Evolutionary conservation across 2,113 vertebrate genomes (phyloP).

Genomic region (Catharus minimus): DNA sequence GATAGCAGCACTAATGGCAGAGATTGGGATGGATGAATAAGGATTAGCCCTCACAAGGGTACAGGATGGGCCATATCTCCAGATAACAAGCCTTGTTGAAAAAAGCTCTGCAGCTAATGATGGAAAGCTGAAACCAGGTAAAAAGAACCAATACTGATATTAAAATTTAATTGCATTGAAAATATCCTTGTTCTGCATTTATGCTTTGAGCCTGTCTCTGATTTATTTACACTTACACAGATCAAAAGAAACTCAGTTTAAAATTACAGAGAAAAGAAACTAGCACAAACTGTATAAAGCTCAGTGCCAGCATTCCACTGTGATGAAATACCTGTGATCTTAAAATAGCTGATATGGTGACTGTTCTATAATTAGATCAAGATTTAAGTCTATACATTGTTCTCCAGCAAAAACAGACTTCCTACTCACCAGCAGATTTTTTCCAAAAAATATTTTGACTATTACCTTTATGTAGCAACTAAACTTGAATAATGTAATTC

Average conservation of each 20-base stretch:
- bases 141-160: background rate
- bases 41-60: slow-evolving; percentile 58
- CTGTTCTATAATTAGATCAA: background rate
- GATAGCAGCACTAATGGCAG: slow-evolving; percentile 39
- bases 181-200: slow-evolving; percentile 7
- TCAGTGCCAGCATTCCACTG: background rate
- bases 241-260: slow-evolving; percentile 35
- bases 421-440: background rate
- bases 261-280: slow-evolving; percentile 39
- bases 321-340: slow-evolving; percentile 34
- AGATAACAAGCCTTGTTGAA: slow-evolving; percentile 47
- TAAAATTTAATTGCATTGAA: background rate
- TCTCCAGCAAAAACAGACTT: background rate
- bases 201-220: background rate
- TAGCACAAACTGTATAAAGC: slow-evolving; percentile 10
- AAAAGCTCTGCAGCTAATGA: slow-evolving; percentile 49
- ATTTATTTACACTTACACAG: slow-evolving; percentile 25
- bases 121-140: slow-evolving; percentile 67
- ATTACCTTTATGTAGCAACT: background rate
- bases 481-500: background rate
- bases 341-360: slow-evolving; percentile 26
- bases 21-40: slow-evolving; percentile 19
- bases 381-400: background rate
- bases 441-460: background rate
- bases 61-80: slow-evolving; percentile 58